phyloP scores from a whole-genome alignment of 2,797 vertebrate genomes.

The Falco cherrug region DNA sequence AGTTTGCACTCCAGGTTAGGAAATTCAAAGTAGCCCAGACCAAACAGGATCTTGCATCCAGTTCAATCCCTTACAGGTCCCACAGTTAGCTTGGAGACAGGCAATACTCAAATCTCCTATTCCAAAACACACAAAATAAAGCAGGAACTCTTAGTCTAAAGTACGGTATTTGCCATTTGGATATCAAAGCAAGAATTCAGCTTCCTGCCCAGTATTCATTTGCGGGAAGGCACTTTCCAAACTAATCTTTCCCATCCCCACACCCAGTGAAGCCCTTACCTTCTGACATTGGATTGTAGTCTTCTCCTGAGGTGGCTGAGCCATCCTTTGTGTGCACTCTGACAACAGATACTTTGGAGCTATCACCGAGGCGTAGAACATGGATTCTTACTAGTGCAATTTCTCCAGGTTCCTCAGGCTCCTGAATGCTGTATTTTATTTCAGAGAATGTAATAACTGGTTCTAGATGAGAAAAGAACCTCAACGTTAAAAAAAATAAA shows the following conservation, averaged over 20 bases:
- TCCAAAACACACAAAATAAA: background rate
- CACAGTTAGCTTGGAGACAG: background rate
- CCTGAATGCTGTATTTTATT: slow-evolving; percentile 85
- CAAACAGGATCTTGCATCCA: background rate
- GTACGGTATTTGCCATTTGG: background rate
- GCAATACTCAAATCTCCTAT: background rate
- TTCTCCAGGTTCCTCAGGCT: slow-evolving; percentile 82
- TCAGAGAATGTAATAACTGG: slow-evolving; percentile 87
- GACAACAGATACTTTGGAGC: slow-evolving; percentile 86
- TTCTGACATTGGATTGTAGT: slow-evolving; percentile 88
- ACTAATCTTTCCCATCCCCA: background rate
- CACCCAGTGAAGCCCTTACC: slow-evolving; percentile 63
- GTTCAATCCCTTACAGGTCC: background rate
- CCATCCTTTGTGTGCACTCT: slow-evolving; percentile 89
- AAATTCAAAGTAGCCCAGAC: background rate
- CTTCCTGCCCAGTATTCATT: background rate
- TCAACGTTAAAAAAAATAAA: background rate
- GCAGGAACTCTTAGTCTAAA: background rate
- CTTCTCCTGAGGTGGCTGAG: slow-evolving; percentile 87
- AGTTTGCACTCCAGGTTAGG: background rate
- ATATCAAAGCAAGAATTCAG: background rate
- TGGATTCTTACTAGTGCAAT: slow-evolving; percentile 81
- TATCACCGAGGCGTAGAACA: slow-evolving; percentile 82
- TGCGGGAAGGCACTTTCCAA: background rate
- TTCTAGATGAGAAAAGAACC: slow-evolving; percentile 65